A percentile compares a stretch with the other conserved stretches of the same genome.
These are phyloP conservation scores for Sycophaga agraensis DNA, from an alignment of 1,140 invertebrate genomes.

Conservation along the genomic window DNA sequence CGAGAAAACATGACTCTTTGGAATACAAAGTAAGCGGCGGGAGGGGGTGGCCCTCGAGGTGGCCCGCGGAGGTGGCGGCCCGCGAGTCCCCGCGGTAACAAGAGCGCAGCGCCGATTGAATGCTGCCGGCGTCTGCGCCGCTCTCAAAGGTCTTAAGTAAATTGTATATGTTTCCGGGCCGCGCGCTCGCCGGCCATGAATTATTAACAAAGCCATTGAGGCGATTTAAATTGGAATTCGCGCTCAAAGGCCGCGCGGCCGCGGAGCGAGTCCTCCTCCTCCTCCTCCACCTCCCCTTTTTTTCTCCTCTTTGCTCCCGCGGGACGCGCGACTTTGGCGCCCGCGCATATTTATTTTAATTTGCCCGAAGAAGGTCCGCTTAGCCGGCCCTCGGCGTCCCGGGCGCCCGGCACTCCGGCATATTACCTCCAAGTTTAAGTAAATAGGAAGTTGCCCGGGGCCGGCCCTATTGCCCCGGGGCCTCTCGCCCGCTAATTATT, in stretches of 20 bases:
- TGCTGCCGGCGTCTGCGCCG: neutral
- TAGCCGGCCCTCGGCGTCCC: slow-evolving; percentile 23
- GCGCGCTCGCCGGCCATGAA: slow-evolving; percentile 18
- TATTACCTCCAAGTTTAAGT: slow-evolving; percentile 25
- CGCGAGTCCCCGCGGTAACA: too few species aligned
- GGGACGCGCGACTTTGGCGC: slow-evolving; percentile 17
- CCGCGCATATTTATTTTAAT: slow-evolving; percentile 30
- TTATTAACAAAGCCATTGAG: slow-evolving; percentile 30
- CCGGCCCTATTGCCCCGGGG: neutral
- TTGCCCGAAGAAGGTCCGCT: slow-evolving; percentile 28
- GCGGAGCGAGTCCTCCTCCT: neutral
- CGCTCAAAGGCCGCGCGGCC: slow-evolving; percentile 9
- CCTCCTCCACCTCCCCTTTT: neutral
- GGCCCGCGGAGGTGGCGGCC: too few species aligned
- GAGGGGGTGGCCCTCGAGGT: too few species aligned
- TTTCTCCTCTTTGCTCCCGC: too few species aligned
- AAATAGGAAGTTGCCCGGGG: slow-evolving; percentile 22
- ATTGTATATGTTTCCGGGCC: slow-evolving; percentile 20
- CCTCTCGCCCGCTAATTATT: slow-evolving; percentile 17
- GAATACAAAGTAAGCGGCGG: too few species aligned
- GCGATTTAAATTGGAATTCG: slow-evolving; percentile 31
- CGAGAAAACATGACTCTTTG: too few species aligned
- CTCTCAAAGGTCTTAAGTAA: slow-evolving; percentile 29
- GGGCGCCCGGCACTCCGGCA: too few species aligned
- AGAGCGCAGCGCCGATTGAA: slow-evolving; percentile 10